phyloP scores from a whole-genome alignment of 2,797 vertebrate genomes.

The Eutrigla gurnardus region DNA sequence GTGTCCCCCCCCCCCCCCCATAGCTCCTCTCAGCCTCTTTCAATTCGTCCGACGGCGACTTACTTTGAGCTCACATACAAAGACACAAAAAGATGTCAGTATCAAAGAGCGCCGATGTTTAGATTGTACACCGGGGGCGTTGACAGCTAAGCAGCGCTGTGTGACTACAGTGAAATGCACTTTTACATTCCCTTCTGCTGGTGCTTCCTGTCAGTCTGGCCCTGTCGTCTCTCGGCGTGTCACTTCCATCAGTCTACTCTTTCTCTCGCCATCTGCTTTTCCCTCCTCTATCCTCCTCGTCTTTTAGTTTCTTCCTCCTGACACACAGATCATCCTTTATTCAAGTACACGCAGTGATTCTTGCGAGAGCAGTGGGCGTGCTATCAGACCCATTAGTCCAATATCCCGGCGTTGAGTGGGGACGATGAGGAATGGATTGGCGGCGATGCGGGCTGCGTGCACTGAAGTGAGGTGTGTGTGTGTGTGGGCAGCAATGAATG shows the following conservation, averaged over 20 bases:
- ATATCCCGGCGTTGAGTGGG: conserved; percentile 64
- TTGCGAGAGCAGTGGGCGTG: conserved; percentile 59
- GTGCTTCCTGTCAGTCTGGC: conserved; percentile 57
- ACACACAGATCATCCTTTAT: conserved; percentile 50
- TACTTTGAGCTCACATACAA: conserved; percentile 61
- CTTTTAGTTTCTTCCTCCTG: conserved; percentile 21
- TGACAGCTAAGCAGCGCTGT: conserved; percentile 55
- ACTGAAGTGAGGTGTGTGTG: conserved; percentile 40
- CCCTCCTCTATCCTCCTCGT: conserved; percentile 10
- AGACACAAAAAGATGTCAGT: conserved; percentile 49
- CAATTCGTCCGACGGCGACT: conserved; percentile 62
- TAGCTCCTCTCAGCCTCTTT: conserved; percentile 49
- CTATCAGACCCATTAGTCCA: conserved; percentile 71
- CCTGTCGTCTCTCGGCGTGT: conserved; percentile 52
- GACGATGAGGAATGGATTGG: conserved; percentile 68
- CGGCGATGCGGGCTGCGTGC: conserved; percentile 48
- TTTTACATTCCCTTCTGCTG: conserved; percentile 45
- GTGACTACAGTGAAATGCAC: conserved; percentile 43
- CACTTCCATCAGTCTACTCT: conserved; percentile 47
- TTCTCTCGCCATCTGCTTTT: conserved; percentile 40
- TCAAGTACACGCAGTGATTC: conserved; percentile 37
- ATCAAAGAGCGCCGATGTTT: conserved; percentile 71
- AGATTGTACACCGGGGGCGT: conserved; percentile 57
- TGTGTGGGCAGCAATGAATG: conserved; percentile 45
- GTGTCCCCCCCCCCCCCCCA: conserved; percentile 25